Base-by-base conservation (phyloP, 2,888 invertebrate species). In the Parnassius apollo region DNA sequence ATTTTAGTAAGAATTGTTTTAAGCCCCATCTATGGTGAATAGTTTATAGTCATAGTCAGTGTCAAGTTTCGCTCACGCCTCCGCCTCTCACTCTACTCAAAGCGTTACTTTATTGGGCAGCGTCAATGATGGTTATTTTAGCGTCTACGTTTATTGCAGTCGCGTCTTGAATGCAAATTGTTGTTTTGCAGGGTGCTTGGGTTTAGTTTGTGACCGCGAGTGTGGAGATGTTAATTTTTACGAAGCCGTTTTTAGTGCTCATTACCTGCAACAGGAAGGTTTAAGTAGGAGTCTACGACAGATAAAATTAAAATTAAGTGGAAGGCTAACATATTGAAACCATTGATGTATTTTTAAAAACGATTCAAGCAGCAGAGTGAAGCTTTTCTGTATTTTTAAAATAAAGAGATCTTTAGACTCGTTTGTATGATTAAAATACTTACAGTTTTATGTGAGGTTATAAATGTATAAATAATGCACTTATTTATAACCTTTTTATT, bases 201-300 rank as follows among this genome's bases (percentile, higher is more conserved):
- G 50, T 13, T 57, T 51, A 56, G 50, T 57, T 46, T 52, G 61
- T 52, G 52, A 51, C 56, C 13, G 10, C 12, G 12, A 46, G 13
- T 51, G 56, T 52, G 51, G 61, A 51, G 52, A 56, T 46, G 57
- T 51, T 57, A 61, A 56, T 57, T 61, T 61, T 61, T 61, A 61
- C 42, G 51, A 51, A 61, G 44, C 52, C 46, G 51, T 57, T 12
- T 59, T 56, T 45, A 57, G 35, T 61, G 46, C 61, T 57, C 51
- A 57, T 61, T 61, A 61, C 13, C 46, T 42, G 45, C 42, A 45
- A 11, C 51, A 11, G 35, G 45, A 25, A 44, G 45, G 9, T 52
- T 61, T 13, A 42, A 59, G 18, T 53, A 35, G 11, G 11, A 13
- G 9, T 42, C 9, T 54, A 18, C 9, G 46, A 35, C 48, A 0